phyloP scores from a whole-genome alignment of 2,113 vertebrate genomes.

The Columbina picui region DNA sequence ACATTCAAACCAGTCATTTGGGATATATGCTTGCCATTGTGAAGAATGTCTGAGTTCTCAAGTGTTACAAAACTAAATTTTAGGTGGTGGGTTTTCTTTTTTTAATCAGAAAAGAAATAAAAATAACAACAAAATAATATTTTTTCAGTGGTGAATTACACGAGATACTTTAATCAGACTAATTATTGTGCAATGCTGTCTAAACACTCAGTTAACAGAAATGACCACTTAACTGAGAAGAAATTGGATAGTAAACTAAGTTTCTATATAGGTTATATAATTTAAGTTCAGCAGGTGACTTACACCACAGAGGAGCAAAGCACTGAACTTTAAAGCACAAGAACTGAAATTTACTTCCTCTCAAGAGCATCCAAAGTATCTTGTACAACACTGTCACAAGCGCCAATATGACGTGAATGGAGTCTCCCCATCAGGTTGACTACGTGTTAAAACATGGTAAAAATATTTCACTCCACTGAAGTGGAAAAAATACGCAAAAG shows the following conservation, averaged over 20 bases:
- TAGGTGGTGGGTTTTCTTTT: not conserved
- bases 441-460: not conserved
- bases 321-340: not conserved
- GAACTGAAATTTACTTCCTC: not conserved
- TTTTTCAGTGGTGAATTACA: not conserved
- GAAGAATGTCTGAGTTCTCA: not conserved
- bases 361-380: not conserved
- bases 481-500: not conserved
- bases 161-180: not conserved
- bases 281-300: not conserved
- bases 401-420: not conserved
- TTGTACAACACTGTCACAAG: not conserved
- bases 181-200: not conserved
- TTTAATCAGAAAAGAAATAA: not conserved
- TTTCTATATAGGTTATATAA: not conserved
- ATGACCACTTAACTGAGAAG: not conserved
- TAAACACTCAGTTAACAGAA: not conserved
- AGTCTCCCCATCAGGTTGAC: not conserved
- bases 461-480: not conserved
- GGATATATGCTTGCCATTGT: not conserved
- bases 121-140: not conserved
- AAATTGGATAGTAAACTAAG: not conserved
- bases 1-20: not conserved
- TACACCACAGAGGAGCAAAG: not conserved
- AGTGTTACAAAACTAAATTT: not conserved